phyloP scores from a whole-genome alignment of 2,113 vertebrate genomes.

The Diglossa brunneiventris region DNA sequence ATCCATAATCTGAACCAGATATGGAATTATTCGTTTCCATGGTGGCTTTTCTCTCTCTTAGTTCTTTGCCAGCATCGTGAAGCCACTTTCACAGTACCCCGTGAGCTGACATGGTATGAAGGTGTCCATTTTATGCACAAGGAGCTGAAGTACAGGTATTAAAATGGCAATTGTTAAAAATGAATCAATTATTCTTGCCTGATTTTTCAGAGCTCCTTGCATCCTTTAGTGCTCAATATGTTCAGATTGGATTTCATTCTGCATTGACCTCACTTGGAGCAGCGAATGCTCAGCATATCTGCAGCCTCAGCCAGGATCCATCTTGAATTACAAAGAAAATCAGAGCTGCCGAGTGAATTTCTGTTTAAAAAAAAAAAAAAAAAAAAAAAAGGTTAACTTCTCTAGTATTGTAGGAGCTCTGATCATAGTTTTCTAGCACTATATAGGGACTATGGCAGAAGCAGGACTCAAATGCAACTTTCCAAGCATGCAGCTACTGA shows the following conservation, averaged over 20 bases:
- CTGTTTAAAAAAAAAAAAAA: background rate
- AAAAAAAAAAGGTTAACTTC: background rate
- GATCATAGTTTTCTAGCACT: background rate
- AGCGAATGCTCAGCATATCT: background rate
- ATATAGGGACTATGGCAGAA: background rate
- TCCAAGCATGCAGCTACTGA: background rate
- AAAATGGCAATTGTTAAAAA: slow-evolving; percentile 31
- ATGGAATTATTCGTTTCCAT: background rate
- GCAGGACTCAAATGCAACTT: background rate
- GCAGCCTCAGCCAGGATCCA: background rate
- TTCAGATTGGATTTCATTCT: slow-evolving; percentile 29
- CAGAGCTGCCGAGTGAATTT: background rate
- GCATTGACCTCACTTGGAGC: background rate
- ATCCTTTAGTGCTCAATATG: background rate
- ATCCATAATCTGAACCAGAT: background rate
- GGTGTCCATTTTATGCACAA: background rate
- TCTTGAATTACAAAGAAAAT: background rate
- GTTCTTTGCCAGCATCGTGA: background rate
- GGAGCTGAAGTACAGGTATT: background rate
- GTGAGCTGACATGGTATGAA: background rate
- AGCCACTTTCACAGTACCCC: background rate
- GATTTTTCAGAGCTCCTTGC: slow-evolving; percentile 11
- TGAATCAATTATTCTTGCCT: slow-evolving; percentile 18
- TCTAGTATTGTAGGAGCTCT: background rate
- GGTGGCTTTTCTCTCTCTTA: background rate